Evolutionary conservation across 1,140 invertebrate species (phyloP).

Genomic region (Leptinotarsa texana): DNA sequence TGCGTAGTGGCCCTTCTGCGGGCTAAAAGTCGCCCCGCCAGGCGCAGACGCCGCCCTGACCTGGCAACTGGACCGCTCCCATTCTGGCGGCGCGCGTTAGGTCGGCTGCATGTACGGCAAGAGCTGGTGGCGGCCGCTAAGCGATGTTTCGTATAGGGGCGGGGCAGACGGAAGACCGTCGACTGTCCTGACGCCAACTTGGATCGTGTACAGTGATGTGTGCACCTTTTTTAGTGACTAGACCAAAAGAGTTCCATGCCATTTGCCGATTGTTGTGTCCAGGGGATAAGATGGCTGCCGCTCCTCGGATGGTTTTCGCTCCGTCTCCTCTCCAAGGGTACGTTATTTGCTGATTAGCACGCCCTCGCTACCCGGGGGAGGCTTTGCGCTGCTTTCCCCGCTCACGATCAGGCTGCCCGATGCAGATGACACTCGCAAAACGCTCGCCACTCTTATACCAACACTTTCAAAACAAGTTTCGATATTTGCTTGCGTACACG

Average conservation of each 20-base stretch:
- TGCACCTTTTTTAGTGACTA: conserved; percentile 29
- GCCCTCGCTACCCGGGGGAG: background rate
- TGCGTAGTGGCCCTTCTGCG: background rate
- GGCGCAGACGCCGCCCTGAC: conserved; percentile 28
- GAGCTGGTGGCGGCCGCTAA: conserved; percentile 29
- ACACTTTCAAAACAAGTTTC: background rate
- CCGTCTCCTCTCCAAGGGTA: conserved; percentile 25
- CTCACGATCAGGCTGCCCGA: background rate
- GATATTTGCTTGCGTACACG: background rate
- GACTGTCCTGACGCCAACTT: conserved; percentile 27
- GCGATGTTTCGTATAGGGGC: conserved; percentile 29
- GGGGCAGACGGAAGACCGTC: conserved; percentile 23
- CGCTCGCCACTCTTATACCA: background rate
- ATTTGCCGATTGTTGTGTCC: conserved; percentile 17
- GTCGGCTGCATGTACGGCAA: conserved; percentile 29
- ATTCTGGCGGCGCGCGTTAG: conserved; percentile 29
- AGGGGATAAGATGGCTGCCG: conserved; percentile 27
- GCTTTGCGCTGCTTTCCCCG: conserved; percentile 11
- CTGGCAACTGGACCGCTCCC: conserved; percentile 28
- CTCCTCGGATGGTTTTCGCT: conserved; percentile 22
- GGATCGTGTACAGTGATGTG: conserved; percentile 27
- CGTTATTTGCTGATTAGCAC: conserved; percentile 19
- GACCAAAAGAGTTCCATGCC: conserved; percentile 14
- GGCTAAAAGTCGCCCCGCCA: background rate
- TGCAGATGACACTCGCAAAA: background rate